phyloP scores from a whole-genome alignment of 1,140 invertebrate genomes.

The Cyclina sinensis region DNA sequence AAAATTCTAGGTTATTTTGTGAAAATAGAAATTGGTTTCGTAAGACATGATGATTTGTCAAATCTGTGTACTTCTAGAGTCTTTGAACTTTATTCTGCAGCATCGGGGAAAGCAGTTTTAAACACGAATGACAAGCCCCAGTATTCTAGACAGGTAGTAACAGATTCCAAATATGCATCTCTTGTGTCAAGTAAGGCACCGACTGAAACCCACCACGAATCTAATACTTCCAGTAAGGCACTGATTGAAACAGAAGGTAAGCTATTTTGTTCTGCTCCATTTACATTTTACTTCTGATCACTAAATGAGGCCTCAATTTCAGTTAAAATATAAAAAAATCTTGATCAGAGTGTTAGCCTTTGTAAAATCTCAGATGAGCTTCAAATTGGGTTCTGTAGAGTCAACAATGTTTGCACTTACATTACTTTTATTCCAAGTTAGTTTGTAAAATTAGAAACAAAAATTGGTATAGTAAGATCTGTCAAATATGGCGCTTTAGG shows the following conservation, averaged over 20 bases:
- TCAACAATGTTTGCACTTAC: constrained; percentile 45
- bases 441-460: constrained; percentile 46
- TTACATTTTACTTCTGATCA: constrained; percentile 41
- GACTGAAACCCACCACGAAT: constrained; percentile 43
- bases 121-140: constrained; percentile 45
- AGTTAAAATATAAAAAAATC: constrained; percentile 37
- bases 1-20: constrained; percentile 39
- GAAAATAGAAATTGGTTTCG: constrained; percentile 42
- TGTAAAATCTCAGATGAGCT: no score
- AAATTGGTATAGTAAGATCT: constrained; percentile 44
- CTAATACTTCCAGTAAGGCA: no score
- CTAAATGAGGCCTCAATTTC: constrained; percentile 44
- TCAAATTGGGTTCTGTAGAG: constrained; percentile 36
- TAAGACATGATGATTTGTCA: constrained; percentile 22
- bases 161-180: constrained; percentile 41
- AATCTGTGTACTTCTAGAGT: constrained; percentile 40
- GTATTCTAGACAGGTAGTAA: no score
- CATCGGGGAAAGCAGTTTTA: constrained; percentile 39
- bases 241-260: no score
- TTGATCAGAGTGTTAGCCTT: constrained; percentile 42
- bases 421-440: constrained; percentile 43
- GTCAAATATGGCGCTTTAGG: constrained; percentile 37
- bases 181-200: constrained; percentile 40
- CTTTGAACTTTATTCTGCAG: not conserved
- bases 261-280: constrained; percentile 42